phyloP scores from a whole-genome alignment of 2,113 vertebrate species.

The Tragelaphus buxtoni region DNA sequence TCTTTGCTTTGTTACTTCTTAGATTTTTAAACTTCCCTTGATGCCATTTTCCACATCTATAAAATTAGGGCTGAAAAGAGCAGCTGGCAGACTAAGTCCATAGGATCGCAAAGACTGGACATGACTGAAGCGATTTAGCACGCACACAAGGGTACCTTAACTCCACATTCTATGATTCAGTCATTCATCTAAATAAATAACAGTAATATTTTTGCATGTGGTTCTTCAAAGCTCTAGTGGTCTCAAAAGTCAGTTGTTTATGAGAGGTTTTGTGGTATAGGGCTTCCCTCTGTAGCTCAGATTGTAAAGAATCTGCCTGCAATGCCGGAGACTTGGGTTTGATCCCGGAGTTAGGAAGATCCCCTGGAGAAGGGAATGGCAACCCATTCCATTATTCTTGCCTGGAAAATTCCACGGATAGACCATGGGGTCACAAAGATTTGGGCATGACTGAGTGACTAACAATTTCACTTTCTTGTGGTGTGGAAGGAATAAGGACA shows the following conservation, averaged over 20 bases:
- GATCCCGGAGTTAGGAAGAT: neutral
- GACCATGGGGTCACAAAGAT: neutral
- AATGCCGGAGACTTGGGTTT: neutral
- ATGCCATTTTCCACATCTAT: neutral
- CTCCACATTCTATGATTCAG: neutral
- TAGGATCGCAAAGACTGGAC: neutral
- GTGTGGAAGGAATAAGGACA: neutral
- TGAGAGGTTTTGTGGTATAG: neutral
- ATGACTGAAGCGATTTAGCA: accelerated
- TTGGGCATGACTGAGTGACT: neutral
- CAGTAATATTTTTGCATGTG: neutral
- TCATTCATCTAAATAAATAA: neutral
- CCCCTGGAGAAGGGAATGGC: neutral
- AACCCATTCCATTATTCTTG: neutral
- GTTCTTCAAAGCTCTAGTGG: neutral
- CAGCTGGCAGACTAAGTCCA: neutral
- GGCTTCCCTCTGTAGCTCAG: neutral
- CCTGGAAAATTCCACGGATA: neutral
- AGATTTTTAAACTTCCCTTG: neutral
- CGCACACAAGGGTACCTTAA: neutral
- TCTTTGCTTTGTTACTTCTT: neutral
- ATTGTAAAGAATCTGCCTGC: neutral
- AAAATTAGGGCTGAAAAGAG: neutral
- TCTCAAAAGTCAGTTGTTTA: neutral
- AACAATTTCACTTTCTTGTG: neutral